phyloP scores from a whole-genome alignment of 2,113 vertebrate species.

The Anoura caudifer region DNA sequence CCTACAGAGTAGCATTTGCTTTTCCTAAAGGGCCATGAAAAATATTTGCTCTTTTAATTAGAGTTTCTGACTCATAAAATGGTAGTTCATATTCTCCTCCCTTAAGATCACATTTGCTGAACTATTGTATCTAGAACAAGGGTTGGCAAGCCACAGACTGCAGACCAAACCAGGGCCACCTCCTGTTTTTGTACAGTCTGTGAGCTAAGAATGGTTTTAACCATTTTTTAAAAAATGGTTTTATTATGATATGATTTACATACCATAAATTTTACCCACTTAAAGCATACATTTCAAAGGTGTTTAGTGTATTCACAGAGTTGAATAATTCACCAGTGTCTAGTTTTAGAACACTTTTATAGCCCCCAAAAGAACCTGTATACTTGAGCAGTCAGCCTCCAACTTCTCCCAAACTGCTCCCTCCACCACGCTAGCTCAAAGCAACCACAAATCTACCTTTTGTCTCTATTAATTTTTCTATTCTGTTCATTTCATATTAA shows the following conservation, averaged over 20 bases:
- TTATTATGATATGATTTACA: background rate
- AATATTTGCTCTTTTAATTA: background rate
- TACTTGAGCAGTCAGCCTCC: background rate
- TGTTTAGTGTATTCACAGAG: background rate
- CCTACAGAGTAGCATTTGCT: background rate
- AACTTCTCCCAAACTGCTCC: background rate
- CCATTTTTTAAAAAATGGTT: background rate
- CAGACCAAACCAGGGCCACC: background rate
- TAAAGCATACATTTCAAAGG: background rate
- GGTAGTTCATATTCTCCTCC: background rate
- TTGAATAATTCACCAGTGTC: background rate
- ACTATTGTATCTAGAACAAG: background rate
- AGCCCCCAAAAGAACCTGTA: background rate
- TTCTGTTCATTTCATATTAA: background rate
- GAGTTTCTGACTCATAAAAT: background rate
- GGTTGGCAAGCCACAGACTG: background rate
- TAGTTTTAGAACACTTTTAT: background rate
- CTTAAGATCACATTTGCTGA: background rate
- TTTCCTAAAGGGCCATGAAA: background rate
- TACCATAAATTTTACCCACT: background rate
- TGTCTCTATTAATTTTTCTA: background rate
- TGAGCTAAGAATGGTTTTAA: slow-evolving; percentile 7
- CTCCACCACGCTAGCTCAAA: background rate
- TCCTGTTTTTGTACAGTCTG: background rate
- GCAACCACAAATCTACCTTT: background rate